Base-by-base conservation (phyloP, 2,113 vertebrate genomes). In the Vulpes vulpes region DNA sequence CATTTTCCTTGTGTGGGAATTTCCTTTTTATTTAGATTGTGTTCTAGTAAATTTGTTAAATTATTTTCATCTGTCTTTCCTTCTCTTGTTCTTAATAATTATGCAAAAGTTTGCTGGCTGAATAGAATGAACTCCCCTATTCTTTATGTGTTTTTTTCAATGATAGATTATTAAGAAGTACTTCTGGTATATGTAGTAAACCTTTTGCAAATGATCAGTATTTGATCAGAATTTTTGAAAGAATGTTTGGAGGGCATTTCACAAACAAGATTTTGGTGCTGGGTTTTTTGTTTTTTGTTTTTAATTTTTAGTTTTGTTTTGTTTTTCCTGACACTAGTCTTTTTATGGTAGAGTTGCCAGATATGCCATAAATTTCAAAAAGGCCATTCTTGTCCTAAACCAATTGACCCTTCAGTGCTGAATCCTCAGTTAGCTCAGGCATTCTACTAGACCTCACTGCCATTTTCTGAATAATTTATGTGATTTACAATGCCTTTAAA, bases 301-400 rank as follows among this genome's bases (percentile, higher is more conserved):
- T 27, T 49, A 49, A 35, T 16, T 73, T 73, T 51, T 8, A 16
- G 43, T 51, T 76, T 74, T 74, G 27, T 74, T 90, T 98, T 97
- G 27, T 74, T 90, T 98, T 97, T 89, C 97, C 80, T 97, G 67
- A 94, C 53, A 94, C 1, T 2, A 23, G 69, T 1, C 76, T 97
- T 98, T 95, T 97, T 85, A 80, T 69, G 35, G 67, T 94, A 95
- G 64, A 81, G 96, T 98, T 97, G 59, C 81, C 91, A 89, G 65
- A 76, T 98, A 98, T 94, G 65, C 67, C 55, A 64, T 96, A 92
- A 98, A 98, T 98, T 94, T 98, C 84, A 97, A 97, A 74, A 96
- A 96, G 67, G 10, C 38, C 91, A 17, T 91, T 98, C 87, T 96
- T 96, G 14, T 90, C 43, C 78, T 95, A 71, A 93, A 87, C 64